These are phyloP conservation scores for Puma concolor DNA, from an alignment of 2,113 vertebrate species.

Conservation along the genomic window DNA sequence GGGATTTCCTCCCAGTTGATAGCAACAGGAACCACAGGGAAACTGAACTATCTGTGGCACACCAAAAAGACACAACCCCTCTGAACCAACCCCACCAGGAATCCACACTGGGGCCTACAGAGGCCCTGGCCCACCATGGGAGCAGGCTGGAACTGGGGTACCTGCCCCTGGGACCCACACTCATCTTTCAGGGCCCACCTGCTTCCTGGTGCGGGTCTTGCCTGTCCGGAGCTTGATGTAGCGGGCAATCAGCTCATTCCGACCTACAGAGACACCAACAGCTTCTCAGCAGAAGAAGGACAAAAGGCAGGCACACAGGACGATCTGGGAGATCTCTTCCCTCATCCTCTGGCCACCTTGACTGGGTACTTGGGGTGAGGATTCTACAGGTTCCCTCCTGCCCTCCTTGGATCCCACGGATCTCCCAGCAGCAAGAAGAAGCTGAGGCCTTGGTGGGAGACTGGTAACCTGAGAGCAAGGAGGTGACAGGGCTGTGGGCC, in stretches of 20 bases:
- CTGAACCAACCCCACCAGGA: neutral
- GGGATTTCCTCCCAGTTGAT: neutral
- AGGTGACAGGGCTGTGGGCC: neutral
- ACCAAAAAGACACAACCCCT: neutral
- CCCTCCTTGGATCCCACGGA: neutral
- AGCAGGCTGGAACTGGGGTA: too few relatives aligned
- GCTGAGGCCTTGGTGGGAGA: neutral
- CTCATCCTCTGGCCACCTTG: neutral
- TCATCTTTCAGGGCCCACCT: constrained; percentile 86
- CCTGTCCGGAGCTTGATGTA: constrained; percentile 98
- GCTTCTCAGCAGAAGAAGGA: constrained; percentile 40
- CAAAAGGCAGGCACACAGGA: too few relatives aligned
- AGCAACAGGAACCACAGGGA: neutral
- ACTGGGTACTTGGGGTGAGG: neutral
- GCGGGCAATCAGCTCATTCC: constrained; percentile 96
- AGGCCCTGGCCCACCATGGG: neutral
- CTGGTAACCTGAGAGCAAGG: neutral
- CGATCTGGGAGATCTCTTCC: neutral
- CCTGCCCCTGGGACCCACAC: neutral
- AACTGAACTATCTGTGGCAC: accelerated
- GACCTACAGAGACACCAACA: constrained; percentile 85
- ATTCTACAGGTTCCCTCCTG: neutral
- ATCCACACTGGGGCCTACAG: neutral
- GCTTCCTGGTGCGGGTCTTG: constrained; percentile 98
- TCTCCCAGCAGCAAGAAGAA: neutral